Percentiles rank a stretch among this genome's conserved stretches.
Evolutionary conservation across 2,113 vertebrate genomes (phyloP).

Genomic region (Pedionomus torquatus): DNA sequence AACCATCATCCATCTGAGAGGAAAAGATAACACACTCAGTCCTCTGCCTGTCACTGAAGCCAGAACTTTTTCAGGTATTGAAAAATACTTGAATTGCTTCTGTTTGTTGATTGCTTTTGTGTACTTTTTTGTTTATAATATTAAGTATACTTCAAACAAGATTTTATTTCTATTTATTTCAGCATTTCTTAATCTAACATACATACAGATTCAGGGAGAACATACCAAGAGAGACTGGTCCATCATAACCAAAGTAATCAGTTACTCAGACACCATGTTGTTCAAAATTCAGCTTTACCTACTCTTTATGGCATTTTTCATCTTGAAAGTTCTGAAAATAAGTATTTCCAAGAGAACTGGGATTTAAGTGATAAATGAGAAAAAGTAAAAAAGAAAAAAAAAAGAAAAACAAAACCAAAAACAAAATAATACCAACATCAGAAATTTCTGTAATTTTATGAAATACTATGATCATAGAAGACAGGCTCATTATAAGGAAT

Average conservation of each 20-base stretch:
- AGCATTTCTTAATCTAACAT: not conserved
- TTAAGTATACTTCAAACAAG: not conserved
- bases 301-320: not conserved
- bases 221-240: not conserved
- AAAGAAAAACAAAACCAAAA: too few species aligned
- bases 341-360: not conserved
- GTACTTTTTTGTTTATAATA: not conserved
- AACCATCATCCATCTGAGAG: not conserved
- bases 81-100: not conserved
- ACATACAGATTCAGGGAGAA: not conserved
- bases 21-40: not conserved
- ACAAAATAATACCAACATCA: not conserved
- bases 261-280: not conserved
- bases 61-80: not conserved
- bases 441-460: not conserved
- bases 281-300: not conserved
- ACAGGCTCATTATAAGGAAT: not conserved
- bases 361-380: not conserved
- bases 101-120: not conserved
- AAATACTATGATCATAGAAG: fast-evolving
- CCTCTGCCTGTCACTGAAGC: not conserved
- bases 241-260: not conserved
- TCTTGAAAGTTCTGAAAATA: not conserved
- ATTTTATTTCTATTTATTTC: not conserved
- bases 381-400: not conserved